Evolutionary conservation across 2,113 vertebrate genomes (phyloP).

Genomic region (Fregetta grallaria): DNA sequence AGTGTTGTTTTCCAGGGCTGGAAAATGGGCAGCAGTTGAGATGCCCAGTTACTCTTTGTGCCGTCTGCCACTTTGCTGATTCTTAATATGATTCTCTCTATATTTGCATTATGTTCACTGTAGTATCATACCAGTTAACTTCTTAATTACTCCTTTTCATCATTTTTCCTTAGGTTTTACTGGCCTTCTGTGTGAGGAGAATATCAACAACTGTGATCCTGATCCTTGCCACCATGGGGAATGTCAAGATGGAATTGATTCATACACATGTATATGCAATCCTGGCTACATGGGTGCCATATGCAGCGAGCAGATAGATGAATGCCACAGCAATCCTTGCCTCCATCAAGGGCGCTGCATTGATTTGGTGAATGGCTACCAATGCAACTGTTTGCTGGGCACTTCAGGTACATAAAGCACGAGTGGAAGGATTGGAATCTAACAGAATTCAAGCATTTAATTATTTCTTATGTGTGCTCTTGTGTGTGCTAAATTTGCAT

Average conservation of each 20-base stretch:
- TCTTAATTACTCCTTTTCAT: neutral
- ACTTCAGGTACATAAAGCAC: constrained; percentile 77
- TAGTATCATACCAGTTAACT: neutral
- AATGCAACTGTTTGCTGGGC: constrained; percentile 86
- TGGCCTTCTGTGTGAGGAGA: constrained; percentile 84
- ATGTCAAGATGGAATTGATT: constrained; percentile 91
- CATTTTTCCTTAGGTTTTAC: constrained; percentile 78
- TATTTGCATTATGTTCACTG: neutral
- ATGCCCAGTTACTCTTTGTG: neutral
- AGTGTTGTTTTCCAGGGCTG: neutral
- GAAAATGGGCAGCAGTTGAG: neutral
- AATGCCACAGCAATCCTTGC: constrained; percentile 91
- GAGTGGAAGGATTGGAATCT: neutral
- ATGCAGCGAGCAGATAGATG: constrained; percentile 88
- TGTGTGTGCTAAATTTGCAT: neutral
- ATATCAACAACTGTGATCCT: constrained; percentile 89
- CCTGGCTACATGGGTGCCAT: constrained; percentile 90
- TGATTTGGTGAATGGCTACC: constrained; percentile 89
- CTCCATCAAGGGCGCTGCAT: constrained; percentile 89
- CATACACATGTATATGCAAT: constrained; percentile 84
- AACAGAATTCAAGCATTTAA: neutral
- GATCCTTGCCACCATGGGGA: constrained; percentile 89
- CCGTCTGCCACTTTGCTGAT: neutral
- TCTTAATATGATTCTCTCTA: neutral
- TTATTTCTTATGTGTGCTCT: neutral